These are phyloP conservation scores for Quadriops clusia DNA, from an alignment of 2,888 invertebrate genomes.

Conservation along the genomic window DNA sequence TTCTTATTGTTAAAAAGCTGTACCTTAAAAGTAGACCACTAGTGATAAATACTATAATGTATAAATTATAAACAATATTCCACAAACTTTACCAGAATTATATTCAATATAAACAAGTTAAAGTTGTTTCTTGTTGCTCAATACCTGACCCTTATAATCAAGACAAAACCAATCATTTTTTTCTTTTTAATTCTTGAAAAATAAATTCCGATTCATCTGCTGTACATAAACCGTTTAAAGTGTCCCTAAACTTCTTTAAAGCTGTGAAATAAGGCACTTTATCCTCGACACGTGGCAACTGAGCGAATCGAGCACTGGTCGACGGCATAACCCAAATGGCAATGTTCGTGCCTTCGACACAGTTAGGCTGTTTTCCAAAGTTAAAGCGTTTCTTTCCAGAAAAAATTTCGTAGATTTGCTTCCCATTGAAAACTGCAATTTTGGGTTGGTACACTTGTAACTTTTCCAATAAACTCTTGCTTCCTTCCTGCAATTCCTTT, in stretches of 20 bases:
- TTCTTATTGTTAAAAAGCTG: too few species aligned
- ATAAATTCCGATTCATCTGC: conserved; percentile 79
- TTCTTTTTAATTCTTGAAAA: too few species aligned
- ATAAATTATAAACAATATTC: too few species aligned
- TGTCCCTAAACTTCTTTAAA: conserved; percentile 87
- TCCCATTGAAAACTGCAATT: conserved; percentile 97
- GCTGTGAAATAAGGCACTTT: conserved; percentile 95
- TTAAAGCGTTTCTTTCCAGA: conserved; percentile 94
- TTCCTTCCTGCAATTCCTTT: conserved; percentile 89
- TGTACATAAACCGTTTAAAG: conserved; percentile 73
- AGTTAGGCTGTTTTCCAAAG: conserved; percentile 90
- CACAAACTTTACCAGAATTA: too few species aligned
- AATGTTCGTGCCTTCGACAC: conserved; percentile 86
- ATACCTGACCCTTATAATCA: too few species aligned
- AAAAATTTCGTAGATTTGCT: conserved; percentile 95
- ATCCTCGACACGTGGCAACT: conserved; percentile 88
- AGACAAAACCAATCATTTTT: too few species aligned
- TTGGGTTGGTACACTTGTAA: conserved; percentile 86
- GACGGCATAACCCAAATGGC: conserved; percentile 99
- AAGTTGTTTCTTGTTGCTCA: too few species aligned
- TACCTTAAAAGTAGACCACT: too few species aligned
- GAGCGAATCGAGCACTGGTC: conserved; percentile 91
- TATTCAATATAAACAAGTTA: too few species aligned
- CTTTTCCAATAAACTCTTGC: conserved; percentile 78
- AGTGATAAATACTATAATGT: too few species aligned